These are phyloP conservation scores for Watsonalla binaria DNA, from an alignment of 2,888 invertebrate genomes.

Conservation along the genomic window DNA sequence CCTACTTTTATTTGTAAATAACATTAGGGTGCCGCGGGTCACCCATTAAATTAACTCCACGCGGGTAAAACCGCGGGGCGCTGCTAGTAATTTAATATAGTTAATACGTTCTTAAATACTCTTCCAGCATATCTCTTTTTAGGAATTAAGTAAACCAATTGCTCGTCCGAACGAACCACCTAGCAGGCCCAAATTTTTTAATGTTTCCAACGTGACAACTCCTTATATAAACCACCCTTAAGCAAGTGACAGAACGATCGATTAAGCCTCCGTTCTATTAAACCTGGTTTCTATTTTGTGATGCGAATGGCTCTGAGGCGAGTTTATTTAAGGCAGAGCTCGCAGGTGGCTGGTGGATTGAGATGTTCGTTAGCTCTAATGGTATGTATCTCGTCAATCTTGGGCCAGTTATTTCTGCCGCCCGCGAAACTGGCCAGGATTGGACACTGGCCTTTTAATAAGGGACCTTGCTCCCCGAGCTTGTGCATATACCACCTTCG, in stretches of 20 bases:
- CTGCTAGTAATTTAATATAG: too few species aligned
- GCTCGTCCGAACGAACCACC: too few species aligned
- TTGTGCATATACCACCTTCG: neutral
- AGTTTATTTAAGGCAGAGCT: conserved; percentile 23
- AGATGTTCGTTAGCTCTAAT: conserved; percentile 67
- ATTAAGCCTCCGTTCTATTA: conserved; percentile 11
- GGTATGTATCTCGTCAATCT: conserved; percentile 59
- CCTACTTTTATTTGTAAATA: too few species aligned
- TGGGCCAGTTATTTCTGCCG: conserved; percentile 50
- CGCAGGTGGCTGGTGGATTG: conserved; percentile 61
- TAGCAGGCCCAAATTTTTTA: too few species aligned
- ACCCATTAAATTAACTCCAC: too few species aligned
- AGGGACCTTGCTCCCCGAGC: conserved; percentile 4
- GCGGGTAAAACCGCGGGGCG: too few species aligned
- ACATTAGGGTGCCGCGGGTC: too few species aligned
- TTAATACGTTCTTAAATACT: too few species aligned
- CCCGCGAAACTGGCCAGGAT: conserved; percentile 30
- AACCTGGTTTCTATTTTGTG: conserved; percentile 5
- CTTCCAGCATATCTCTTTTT: too few species aligned
- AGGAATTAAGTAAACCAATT: too few species aligned
- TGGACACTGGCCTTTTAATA: conserved; percentile 24
- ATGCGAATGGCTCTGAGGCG: conserved; percentile 5
- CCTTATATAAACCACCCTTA: neutral
- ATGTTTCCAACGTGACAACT: too few species aligned
- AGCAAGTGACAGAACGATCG: conserved; percentile 3